phyloP scores from a whole-genome alignment of 2,113 vertebrate species.

The Archocentrus centrarchus region DNA sequence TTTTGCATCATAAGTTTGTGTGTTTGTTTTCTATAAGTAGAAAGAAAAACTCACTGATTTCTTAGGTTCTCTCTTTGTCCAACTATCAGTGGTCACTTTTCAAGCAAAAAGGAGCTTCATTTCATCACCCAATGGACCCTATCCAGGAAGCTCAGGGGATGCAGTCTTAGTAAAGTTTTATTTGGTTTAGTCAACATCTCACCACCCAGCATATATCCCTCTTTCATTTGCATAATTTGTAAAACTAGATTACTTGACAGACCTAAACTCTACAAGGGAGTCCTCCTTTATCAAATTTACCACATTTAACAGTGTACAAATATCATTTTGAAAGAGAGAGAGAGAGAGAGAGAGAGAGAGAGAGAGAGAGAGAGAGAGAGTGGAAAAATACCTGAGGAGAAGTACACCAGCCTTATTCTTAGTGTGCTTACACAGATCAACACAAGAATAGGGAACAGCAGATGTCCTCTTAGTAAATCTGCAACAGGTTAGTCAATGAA shows the following conservation, averaged over 20 bases:
- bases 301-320: conserved; percentile 3
- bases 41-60: background rate
- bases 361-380: background rate
- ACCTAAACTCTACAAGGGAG: conserved; percentile 69
- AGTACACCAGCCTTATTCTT: conserved; percentile 78
- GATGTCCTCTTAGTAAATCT: conserved; percentile 74
- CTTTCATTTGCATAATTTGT: conserved; percentile 30
- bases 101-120: conserved; percentile 77
- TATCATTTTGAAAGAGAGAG: conserved; percentile 21
- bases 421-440: conserved; percentile 72
- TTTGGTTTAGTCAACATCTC: conserved; percentile 30
- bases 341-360: background rate
- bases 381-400: conserved; percentile 66
- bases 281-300: conserved; percentile 19
- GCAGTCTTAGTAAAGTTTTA: conserved; percentile 33
- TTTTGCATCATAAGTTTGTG: background rate
- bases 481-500: conserved; percentile 73
- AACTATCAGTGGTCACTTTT: conserved; percentile 44
- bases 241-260: conserved; percentile 79
- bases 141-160: conserved; percentile 80
- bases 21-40: background rate
- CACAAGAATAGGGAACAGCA: conserved; percentile 66
- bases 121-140: conserved; percentile 83
- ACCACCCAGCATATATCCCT: conserved; percentile 29
- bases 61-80: background rate